A percentile compares a stretch with the other conserved stretches of the same genome.
These are phyloP conservation scores for Embidobia sp. DNA, from an alignment of 2,888 invertebrate species.

Conservation along the genomic window DNA sequence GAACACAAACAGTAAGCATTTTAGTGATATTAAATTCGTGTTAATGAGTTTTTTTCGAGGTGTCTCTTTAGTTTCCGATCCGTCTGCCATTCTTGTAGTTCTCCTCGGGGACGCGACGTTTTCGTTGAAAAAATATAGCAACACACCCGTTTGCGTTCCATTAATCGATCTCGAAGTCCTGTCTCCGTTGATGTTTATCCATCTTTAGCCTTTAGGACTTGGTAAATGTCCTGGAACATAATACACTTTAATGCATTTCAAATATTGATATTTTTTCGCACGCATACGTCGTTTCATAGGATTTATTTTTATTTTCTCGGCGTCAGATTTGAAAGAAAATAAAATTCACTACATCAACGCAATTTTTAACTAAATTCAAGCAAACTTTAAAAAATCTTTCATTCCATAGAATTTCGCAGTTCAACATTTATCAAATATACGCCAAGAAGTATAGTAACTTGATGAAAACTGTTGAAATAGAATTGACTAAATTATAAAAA, in stretches of 20 bases:
- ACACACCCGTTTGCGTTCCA: conserved; percentile 11
- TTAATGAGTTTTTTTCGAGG: conserved; percentile 83
- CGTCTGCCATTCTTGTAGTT: conserved; percentile 45
- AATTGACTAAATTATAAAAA: too few species aligned
- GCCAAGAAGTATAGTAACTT: too few species aligned
- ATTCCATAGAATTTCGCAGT: too few species aligned
- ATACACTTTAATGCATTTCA: conserved; percentile 3
- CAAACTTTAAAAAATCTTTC: too few species aligned
- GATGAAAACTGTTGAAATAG: too few species aligned
- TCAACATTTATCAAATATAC: too few species aligned
- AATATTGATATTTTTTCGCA: too few species aligned
- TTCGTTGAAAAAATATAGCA: conserved; percentile 13
- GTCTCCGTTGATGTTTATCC: conserved; percentile 39
- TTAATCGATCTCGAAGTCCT: conserved; percentile 31
- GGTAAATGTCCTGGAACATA: conserved; percentile 28
- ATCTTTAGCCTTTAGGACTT: conserved; percentile 38
- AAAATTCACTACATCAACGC: too few species aligned
- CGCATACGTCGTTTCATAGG: not conserved
- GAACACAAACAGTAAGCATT: conserved; percentile 91
- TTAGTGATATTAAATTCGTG: conserved; percentile 88
- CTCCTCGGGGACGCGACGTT: conserved; percentile 13
- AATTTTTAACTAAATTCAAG: too few species aligned
- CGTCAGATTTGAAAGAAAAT: too few species aligned
- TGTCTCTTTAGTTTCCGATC: conserved; percentile 68
- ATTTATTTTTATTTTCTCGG: too few species aligned